Conservation (phyloP, 2,113 vertebrate genomes). For the Centropus bengalensis region DNA sequence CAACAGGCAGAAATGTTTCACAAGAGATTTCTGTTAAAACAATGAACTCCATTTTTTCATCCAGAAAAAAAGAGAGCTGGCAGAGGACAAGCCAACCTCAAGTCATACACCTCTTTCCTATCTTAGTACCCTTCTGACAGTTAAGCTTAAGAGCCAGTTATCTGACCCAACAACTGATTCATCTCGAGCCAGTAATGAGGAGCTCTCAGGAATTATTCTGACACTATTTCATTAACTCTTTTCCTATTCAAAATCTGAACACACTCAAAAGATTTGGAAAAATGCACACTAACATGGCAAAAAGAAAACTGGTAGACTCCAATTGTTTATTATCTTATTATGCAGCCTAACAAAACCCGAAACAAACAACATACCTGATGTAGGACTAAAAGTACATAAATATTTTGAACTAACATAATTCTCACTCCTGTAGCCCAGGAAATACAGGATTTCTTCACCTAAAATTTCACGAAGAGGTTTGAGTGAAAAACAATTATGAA, state of each 20-base stretch:
- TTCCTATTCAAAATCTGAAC: not conserved
- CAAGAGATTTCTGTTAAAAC: not conserved
- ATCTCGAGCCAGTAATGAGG: not conserved
- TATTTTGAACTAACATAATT: not conserved
- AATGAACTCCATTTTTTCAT: not conserved
- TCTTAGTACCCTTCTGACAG: not conserved
- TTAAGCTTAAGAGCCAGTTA: not conserved
- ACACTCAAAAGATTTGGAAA: not conserved
- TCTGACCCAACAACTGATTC: not conserved
- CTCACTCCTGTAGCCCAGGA: not conserved
- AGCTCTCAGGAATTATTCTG: not conserved
- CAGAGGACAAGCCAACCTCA: not conserved
- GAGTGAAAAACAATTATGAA: not conserved
- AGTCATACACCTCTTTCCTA: not conserved
- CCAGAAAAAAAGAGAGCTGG: not conserved
- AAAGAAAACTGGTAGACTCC: not conserved
- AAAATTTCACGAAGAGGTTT: not conserved
- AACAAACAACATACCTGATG: not conserved
- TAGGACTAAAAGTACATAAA: not conserved
- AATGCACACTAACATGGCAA: not conserved
- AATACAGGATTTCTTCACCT: not conserved
- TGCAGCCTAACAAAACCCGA: not conserved
- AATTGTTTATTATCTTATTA: not conserved
- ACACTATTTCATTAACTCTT: not conserved
- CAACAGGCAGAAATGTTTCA: not conserved